Conservation (phyloP, 2,113 vertebrate species). For the Lamprologus lemairii region DNA sequence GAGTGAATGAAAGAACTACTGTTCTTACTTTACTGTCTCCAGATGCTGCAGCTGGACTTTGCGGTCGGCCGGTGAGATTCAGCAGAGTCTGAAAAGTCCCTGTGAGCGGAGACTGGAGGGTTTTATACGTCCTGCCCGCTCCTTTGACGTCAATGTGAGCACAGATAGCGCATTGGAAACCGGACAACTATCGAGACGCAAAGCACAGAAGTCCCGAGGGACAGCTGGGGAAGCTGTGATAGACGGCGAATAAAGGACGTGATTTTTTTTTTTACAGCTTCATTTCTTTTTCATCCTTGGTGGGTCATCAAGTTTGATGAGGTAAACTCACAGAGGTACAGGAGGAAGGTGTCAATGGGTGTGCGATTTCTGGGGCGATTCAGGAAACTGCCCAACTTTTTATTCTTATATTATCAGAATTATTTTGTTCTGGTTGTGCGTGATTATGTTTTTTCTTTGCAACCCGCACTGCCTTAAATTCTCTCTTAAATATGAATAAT, state of each 20-base stretch:
- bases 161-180: constrained; percentile 64
- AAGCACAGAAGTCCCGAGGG: neutral
- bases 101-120: constrained; percentile 38
- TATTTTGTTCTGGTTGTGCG: neutral
- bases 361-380: neutral
- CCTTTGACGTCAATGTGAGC: constrained; percentile 79
- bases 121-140: constrained; percentile 76
- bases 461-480: neutral
- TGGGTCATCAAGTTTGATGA: neutral
- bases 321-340: neutral
- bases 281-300: neutral
- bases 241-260: neutral
- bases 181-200: constrained; percentile 41
- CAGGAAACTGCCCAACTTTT: neutral
- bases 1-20: neutral
- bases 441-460: neutral
- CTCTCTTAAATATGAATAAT: neutral
- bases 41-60: constrained; percentile 23
- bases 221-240: neutral
- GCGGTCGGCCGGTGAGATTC: constrained; percentile 7
- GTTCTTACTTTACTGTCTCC: constrained; percentile 37
- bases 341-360: neutral
- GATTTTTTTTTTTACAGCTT: neutral
- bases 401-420: neutral
- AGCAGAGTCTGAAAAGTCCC: constrained; percentile 16